Evolutionary conservation across 2,113 vertebrate species (phyloP).

Genomic region (Strix aluco): DNA sequence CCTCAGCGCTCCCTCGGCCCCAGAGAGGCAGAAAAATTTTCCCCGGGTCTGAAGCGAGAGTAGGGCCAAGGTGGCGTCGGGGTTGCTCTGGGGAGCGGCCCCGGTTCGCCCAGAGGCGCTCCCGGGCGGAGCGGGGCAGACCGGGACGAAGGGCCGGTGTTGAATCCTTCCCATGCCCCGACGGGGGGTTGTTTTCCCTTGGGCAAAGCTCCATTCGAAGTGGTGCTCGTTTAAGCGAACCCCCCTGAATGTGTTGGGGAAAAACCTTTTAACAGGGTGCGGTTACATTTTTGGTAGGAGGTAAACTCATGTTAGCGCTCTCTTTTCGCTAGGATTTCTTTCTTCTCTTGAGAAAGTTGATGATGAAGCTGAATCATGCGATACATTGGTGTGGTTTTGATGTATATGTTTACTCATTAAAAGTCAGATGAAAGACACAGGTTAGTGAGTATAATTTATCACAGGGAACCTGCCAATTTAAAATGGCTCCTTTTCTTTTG

Average conservation of each 20-base stretch:
- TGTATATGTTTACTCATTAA: not conserved
- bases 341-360: not conserved
- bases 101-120: not conserved
- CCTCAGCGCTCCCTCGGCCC: not conserved
- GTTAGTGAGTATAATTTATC: not conserved
- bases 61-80: not conserved
- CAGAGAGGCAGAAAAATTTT: too few species aligned
- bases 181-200: fast-evolving
- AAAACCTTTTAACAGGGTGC: not conserved
- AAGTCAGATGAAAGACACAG: not conserved
- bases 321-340: not conserved
- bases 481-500: not conserved
- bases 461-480: not conserved
- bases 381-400: fast-evolving
- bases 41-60: too few species aligned
- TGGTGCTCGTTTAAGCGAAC: not conserved
- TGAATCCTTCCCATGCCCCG: not conserved
- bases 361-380: not conserved
- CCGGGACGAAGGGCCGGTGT: too few species aligned
- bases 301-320: not conserved
- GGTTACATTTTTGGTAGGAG: fast-evolving
- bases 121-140: not conserved
- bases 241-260: fast-evolving
- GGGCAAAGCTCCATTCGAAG: fast-evolving
- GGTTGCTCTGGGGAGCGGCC: not conserved